A percentile compares a stretch with the other conserved stretches of the same genome.
These are phyloP conservation scores for Notodonta ziczac DNA, from an alignment of 2,888 invertebrate species.

Conservation along the genomic window DNA sequence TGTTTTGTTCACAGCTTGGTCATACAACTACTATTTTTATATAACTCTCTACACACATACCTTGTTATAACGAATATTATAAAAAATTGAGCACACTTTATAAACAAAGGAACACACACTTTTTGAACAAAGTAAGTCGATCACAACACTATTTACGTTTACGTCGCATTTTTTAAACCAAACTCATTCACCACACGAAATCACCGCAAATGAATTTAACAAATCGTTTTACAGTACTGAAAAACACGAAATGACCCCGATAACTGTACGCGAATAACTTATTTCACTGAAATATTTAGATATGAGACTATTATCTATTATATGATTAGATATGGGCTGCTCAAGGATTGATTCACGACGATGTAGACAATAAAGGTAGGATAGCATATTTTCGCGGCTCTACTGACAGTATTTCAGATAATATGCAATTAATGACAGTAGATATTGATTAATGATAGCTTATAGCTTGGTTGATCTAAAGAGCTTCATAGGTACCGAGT, in stretches of 20 bases:
- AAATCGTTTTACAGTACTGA: conserved; percentile 9
- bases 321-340: conserved; percentile 74
- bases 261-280: conserved; percentile 55
- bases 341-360: conserved; percentile 67
- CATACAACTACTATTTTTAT: no score
- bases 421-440: conserved; percentile 37
- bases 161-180: conserved; percentile 67
- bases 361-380: conserved; percentile 13
- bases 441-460: conserved; percentile 20
- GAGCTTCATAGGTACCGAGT: conserved; percentile 6
- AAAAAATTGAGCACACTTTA: conserved; percentile 47
- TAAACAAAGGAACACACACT: conserved; percentile 42
- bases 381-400: conserved; percentile 16
- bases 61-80: conserved; percentile 28
- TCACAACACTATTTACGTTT: conserved; percentile 73
- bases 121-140: conserved; percentile 68
- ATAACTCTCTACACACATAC: conserved; percentile 11
- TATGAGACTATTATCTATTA: conserved; percentile 70
- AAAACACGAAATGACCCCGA: conserved; percentile 22
- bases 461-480: conserved; percentile 22
- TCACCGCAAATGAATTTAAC: conserved; percentile 3
- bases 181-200: conserved; percentile 18
- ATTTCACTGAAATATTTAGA: conserved; percentile 66
- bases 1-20: no score
- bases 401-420: conserved; percentile 15